phyloP scores from a whole-genome alignment of 1,140 invertebrate genomes.

The Drosophila albomicans region DNA sequence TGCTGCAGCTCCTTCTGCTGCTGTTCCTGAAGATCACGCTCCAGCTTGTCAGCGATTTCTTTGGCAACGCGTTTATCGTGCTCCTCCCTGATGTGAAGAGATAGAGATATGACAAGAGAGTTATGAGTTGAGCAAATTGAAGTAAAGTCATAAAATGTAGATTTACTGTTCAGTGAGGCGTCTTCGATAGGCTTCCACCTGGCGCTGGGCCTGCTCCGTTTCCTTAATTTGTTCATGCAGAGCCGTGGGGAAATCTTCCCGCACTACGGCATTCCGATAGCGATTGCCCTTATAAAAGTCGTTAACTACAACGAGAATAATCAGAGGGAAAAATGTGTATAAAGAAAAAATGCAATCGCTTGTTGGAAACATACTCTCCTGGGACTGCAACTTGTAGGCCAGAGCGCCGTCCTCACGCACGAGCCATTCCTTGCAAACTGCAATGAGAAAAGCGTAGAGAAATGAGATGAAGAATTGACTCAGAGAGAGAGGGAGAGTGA shows the following conservation, averaged over 20 bases:
- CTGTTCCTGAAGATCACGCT: conserved; percentile 87
- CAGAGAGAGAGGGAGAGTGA: background rate
- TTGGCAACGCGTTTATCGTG: conserved; percentile 89
- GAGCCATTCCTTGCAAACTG: conserved; percentile 95
- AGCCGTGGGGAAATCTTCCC: conserved; percentile 95
- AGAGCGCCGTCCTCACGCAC: conserved; percentile 96
- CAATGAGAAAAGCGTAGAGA: conserved; percentile 79
- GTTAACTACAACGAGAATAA: conserved; percentile 87
- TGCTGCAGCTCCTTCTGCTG: conserved; percentile 86
- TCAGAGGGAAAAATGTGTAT: background rate
- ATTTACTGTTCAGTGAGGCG: conserved; percentile 75
- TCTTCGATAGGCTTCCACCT: conserved; percentile 87
- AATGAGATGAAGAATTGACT: background rate
- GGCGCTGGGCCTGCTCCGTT: conserved; percentile 87
- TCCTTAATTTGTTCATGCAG: conserved; percentile 92
- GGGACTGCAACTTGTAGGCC: conserved; percentile 94
- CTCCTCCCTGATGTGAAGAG: conserved; percentile 87
- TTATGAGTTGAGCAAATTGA: background rate
- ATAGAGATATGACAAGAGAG: background rate
- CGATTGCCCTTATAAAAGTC: conserved; percentile 94
- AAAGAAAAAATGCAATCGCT: conserved; percentile 34
- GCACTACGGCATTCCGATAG: conserved; percentile 93
- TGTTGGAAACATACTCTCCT: conserved; percentile 91
- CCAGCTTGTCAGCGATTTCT: conserved; percentile 88
- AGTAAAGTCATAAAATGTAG: conserved; percentile 5